Conservation (phyloP, 2,113 vertebrate species). For the Nasalis larvatus region DNA sequence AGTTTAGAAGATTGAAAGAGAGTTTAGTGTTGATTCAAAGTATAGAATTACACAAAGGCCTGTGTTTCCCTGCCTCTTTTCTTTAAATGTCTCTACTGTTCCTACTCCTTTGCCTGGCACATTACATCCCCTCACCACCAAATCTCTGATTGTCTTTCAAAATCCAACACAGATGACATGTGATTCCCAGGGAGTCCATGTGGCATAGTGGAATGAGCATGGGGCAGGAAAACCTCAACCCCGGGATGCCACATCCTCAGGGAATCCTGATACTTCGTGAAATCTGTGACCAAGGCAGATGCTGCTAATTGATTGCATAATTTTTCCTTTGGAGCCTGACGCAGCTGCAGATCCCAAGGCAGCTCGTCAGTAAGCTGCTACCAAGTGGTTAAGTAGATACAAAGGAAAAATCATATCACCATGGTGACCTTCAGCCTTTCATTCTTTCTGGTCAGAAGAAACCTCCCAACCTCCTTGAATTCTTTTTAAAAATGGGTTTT, state of each 20-base stretch:
- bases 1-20: background rate
- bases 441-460: background rate
- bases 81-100: background rate
- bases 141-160: background rate
- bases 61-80: background rate
- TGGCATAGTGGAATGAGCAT: background rate
- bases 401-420: background rate
- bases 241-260: background rate
- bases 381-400: background rate
- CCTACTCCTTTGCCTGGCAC: background rate
- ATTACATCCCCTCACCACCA: background rate
- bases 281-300: background rate
- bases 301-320: background rate
- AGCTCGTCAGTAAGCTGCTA: background rate
- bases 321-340: background rate
- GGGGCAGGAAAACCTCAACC: background rate
- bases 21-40: background rate
- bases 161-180: background rate
- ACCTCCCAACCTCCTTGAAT: background rate
- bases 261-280: background rate
- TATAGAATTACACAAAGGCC: background rate
- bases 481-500: slow-evolving; percentile 18
- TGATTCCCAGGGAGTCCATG: background rate
- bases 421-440: background rate
- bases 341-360: background rate